Base-by-base conservation (phyloP, 2,888 invertebrate species). In the Ennomos fuscantarius region DNA sequence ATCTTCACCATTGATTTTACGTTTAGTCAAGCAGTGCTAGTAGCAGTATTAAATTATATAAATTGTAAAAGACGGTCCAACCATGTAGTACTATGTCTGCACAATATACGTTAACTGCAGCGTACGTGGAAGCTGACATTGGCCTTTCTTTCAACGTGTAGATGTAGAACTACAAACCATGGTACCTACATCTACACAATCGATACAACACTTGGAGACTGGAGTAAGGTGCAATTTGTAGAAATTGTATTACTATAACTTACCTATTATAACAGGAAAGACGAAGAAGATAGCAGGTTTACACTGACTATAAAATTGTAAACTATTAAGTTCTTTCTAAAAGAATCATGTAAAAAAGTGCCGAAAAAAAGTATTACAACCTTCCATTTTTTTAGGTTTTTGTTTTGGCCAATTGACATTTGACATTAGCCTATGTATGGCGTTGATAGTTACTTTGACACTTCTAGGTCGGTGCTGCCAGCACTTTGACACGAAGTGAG, bases 361-460 rank as follows among this genome's bases (percentile, higher is more conserved):
- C 80, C 72, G 63, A 66, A 69, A 76, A 73, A 66, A 66, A 63
- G 63, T 57, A 74, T 71, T 78, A 70, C 73, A 74, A 74, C 81
- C 86, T 79, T 84, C 86, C 86, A 87, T 85, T 82, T 86, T 85
- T 24, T 24, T 5, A 24, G 1, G 79, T 82, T 78, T 75, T 69
- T 42, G 37, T 8, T 11, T 42, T 15, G 24, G n/a, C n/a, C 24
- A 6, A 6, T 24, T 24, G 24, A 24, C 24, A 24, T 24, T 24
- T 6, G 24, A 24, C 24, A 24, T 24, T 24, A 24, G 6, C 24
- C 2, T 24, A 24, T 24, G 6, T n/a, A n/a, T n/a, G n/a, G n/a
- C n/a, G n/a, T 24, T 24, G 15, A 3, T 3, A 15, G 15, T 15
- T 15, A 15, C 15, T 15, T 15, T 15, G 15, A 15, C 15, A 15